These are phyloP conservation scores for Philypnodon macrostomus DNA, from an alignment of 2,797 vertebrate species.

Conservation along the genomic window DNA sequence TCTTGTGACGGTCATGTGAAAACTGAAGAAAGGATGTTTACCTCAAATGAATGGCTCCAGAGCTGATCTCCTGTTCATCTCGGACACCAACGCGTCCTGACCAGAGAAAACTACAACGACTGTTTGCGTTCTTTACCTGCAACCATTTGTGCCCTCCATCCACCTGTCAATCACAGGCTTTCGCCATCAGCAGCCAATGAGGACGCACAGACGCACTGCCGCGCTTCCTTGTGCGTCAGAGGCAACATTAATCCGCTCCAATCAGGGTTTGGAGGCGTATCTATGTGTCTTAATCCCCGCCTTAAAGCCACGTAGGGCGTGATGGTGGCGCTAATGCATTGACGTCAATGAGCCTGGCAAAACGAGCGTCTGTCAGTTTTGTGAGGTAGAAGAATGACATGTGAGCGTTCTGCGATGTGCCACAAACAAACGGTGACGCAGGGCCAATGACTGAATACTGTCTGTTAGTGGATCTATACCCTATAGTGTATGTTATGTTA, in stretches of 20 bases:
- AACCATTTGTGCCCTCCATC: constrained; percentile 22
- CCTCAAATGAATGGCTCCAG: constrained; percentile 15
- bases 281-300: constrained; percentile 11
- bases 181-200: constrained; percentile 20
- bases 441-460: neutral
- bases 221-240: neutral
- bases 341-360: constrained; percentile 66
- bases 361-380: constrained; percentile 25
- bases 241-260: constrained; percentile 14
- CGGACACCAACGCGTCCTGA: neutral
- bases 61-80: constrained; percentile 1
- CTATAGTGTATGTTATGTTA: too few relatives aligned
- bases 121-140: constrained; percentile 12
- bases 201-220: rapidly evolving
- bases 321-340: constrained; percentile 37
- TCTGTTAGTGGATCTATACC: too few relatives aligned
- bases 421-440: constrained; percentile 49
- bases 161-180: constrained; percentile 13
- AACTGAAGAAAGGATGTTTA: constrained; percentile 39
- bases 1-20: constrained; percentile 32
- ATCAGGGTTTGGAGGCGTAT: neutral
- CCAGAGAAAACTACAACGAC: neutral
- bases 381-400: constrained; percentile 17
- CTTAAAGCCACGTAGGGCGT: constrained; percentile 43
- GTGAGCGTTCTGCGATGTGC: constrained; percentile 23